A percentile compares a stretch with the other conserved stretches of the same genome.
These are phyloP conservation scores for Chloroceryle inda DNA, from an alignment of 2,797 vertebrate genomes.

Conservation along the genomic window DNA sequence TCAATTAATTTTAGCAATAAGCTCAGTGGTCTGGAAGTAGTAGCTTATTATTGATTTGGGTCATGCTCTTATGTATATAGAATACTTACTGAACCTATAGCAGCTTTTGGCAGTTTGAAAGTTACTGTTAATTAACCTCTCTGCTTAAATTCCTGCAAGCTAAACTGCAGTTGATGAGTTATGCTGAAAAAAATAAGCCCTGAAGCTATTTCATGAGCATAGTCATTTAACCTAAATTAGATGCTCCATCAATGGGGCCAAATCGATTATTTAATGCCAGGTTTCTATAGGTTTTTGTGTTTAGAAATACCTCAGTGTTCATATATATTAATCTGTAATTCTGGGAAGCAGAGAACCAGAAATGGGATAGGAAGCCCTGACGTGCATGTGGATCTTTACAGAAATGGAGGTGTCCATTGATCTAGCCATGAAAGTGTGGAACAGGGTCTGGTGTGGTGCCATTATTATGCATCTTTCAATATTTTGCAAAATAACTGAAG, in stretches of 20 bases:
- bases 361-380: neutral
- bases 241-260: slow-evolving; percentile 63
- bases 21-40: slow-evolving; percentile 55
- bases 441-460: neutral
- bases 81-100: slow-evolving; percentile 6
- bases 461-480: neutral
- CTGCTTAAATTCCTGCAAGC: slow-evolving; percentile 70
- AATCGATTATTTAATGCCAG: slow-evolving; percentile 68
- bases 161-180: slow-evolving; percentile 70
- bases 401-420: neutral
- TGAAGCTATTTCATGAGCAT: slow-evolving; percentile 71
- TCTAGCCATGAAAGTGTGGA: neutral
- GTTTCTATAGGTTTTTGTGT: slow-evolving; percentile 46
- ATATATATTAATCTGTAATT: neutral
- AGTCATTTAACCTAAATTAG: slow-evolving; percentile 74
- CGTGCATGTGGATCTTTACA: neutral
- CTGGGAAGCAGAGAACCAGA: neutral
- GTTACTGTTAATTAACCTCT: slow-evolving; percentile 79
- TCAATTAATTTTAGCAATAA: slow-evolving; percentile 75
- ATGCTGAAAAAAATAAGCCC: slow-evolving; percentile 66
- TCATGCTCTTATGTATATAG: neutral
- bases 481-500: neutral
- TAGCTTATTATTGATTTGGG: slow-evolving; percentile 46
- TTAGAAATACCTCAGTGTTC: slow-evolving; percentile 3
- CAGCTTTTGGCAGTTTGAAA: slow-evolving; percentile 62